Base-by-base conservation (phyloP, 2,113 vertebrate species). In the Alces alces region DNA sequence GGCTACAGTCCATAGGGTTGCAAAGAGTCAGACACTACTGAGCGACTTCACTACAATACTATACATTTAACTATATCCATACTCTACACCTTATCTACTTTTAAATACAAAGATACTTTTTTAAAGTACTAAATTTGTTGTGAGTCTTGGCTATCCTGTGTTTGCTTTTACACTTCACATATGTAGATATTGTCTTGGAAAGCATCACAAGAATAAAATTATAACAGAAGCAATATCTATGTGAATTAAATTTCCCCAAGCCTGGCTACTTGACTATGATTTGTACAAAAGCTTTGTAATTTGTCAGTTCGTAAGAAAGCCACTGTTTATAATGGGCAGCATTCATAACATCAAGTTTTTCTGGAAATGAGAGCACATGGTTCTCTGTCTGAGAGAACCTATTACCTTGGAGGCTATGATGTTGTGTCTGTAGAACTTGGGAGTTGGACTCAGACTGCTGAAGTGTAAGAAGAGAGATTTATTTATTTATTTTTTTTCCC, bases 351-450 rank as follows among this genome's bases (percentile, higher is more conserved):
- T 12, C 2, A 25, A 28, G 7, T 8, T 45, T 28, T 83, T 96
- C 36, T 30, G n/a, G 1, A 79, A 95, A 19, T 5, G 2, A 13
- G 21, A 12, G 17, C 30, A 47, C 13, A 4, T 6, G 1, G 30
- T 0, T 55, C 39, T 66, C 50, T 73, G 21, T 70, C 57, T 3
- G 43, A 16, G 8, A 30, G 13, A 55, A 82, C 16, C 14, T 17
- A 9, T 36, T 12, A 23, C 0, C 13, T 11, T 16, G 7, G 1
- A 13, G 30, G 1, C 9, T 16, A 21, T 11, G 9, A 11, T 27
- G 5, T 12, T 3, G 0, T 7, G 5, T 47, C 13, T 1, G 3
- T 7, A 16, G 13, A 66, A 11, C 30, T 52, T 43, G 54, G 23
- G 79, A 50, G 8, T 52, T 89, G 21, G 1, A 28, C 1, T 93